Percentiles rank a stretch among this genome's conserved stretches.
These are phyloP conservation scores for Beaufortia kweichowensis DNA, from an alignment of 2,113 vertebrate genomes.

Conservation along the genomic window DNA sequence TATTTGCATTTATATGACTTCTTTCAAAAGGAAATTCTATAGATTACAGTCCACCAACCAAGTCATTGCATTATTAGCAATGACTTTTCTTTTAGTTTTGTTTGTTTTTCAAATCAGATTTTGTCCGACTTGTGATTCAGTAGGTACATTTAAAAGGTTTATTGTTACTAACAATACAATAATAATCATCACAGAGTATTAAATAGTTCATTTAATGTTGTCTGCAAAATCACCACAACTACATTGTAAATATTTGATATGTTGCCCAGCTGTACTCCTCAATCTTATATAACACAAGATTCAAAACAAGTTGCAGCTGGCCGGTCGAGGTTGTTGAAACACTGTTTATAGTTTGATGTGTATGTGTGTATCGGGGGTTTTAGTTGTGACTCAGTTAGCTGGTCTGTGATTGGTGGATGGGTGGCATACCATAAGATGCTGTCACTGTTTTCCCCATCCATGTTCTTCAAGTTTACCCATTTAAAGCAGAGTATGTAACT, in stretches of 20 bases:
- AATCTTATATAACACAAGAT: not conserved
- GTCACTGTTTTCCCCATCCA: not conserved
- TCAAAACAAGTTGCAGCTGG: conserved; percentile 6
- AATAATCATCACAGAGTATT: not conserved
- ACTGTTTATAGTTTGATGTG: not conserved
- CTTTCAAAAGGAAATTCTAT: too few relatives aligned
- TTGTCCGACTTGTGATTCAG: too few relatives aligned
- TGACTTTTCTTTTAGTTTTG: too few relatives aligned
- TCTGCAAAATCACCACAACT: not conserved
- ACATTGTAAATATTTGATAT: not conserved
- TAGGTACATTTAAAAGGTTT: too few relatives aligned
- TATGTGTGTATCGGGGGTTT: not conserved
- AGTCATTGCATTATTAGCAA: too few relatives aligned
- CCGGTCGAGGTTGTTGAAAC: not conserved
- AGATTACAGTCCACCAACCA: too few relatives aligned
- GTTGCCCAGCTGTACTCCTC: not conserved
- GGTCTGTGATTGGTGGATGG: conserved; percentile 20
- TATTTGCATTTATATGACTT: too few relatives aligned
- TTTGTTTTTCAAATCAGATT: too few relatives aligned
- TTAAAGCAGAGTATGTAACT: conserved; percentile 39
- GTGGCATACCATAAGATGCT: not conserved
- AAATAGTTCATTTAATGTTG: not conserved
- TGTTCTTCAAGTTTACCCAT: conserved; percentile 24
- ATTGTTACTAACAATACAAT: too few relatives aligned
- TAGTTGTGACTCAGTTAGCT: not conserved